phyloP scores from a whole-genome alignment of 2,888 invertebrate genomes.

The Pyrochroa serraticornis region DNA sequence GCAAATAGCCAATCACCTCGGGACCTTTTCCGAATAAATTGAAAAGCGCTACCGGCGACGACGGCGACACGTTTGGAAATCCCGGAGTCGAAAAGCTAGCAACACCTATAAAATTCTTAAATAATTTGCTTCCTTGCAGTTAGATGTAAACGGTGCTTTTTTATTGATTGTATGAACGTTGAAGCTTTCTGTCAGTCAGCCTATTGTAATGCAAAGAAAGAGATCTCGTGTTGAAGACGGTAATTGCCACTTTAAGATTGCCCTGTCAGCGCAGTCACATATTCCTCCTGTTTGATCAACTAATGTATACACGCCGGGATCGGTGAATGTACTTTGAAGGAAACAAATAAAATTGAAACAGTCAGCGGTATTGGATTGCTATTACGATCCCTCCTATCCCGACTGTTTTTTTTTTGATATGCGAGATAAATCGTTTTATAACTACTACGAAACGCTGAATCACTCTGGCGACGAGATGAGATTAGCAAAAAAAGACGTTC shows the following conservation, averaged over 20 bases:
- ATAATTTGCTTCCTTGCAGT: no score
- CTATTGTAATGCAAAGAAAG: conserved; percentile 8
- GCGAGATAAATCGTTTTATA: conserved; percentile 35
- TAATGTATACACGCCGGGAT: conserved; percentile 24
- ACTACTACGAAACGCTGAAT: conserved; percentile 34
- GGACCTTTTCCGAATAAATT: no score
- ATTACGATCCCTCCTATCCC: conserved; percentile 20
- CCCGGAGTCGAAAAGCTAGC: no score
- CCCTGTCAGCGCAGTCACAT: conserved; percentile 8
- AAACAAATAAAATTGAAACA: conserved; percentile 34
- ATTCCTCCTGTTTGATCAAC: conserved; percentile 22
- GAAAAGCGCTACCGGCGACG: no score
- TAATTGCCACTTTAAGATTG: conserved; percentile 25
- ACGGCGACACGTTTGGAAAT: no score
- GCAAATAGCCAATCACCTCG: no score
- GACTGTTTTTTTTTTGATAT: conserved; percentile 28
- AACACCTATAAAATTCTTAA: no score
- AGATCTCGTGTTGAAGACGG: conserved; percentile 10
- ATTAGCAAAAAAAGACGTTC: conserved; percentile 3
- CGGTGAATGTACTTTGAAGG: conserved; percentile 25
- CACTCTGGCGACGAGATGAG: conserved; percentile 12
- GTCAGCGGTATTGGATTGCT: conserved; percentile 36
- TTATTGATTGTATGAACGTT: background rate
- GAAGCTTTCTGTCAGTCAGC: background rate
- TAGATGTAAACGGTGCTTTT: no score